phyloP scores from a whole-genome alignment of 2,888 invertebrate genomes.

The Coenonympha glycerion region DNA sequence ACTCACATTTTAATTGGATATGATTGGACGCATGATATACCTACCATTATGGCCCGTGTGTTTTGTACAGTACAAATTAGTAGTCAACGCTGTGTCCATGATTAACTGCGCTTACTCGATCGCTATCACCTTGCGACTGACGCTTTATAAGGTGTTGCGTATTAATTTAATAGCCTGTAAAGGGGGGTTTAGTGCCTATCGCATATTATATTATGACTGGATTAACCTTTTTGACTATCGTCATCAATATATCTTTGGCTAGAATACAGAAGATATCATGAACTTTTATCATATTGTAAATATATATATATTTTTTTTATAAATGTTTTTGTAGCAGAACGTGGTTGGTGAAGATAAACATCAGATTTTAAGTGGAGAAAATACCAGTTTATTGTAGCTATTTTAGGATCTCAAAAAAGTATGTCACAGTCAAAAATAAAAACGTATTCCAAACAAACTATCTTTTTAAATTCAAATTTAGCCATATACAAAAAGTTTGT shows the following conservation, averaged over 20 bases:
- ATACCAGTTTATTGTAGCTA: too few relatives aligned
- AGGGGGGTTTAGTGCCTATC: not conserved
- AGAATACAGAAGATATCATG: not conserved
- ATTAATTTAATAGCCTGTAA: conserved; percentile 4
- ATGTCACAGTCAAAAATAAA: too few relatives aligned
- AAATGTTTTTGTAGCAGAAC: too few relatives aligned
- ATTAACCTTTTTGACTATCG: not conserved
- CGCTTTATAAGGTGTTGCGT: conserved; percentile 8
- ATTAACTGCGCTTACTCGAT: conserved; percentile 9
- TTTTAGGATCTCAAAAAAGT: too few relatives aligned
- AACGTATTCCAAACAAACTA: too few relatives aligned
- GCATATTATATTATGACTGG: not conserved
- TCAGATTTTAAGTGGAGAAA: too few relatives aligned
- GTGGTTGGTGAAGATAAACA: too few relatives aligned
- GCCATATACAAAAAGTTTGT: too few relatives aligned
- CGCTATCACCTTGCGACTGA: conserved; percentile 8
- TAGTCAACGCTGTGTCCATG: conserved; percentile 8
- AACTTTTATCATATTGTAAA: too few relatives aligned
- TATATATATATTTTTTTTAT: too few relatives aligned
- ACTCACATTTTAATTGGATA: conserved; percentile 3
- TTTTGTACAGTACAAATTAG: conserved; percentile 14
- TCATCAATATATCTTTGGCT: not conserved
- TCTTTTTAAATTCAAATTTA: too few relatives aligned
- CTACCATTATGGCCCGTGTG: conserved; percentile 7
- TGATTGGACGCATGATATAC: conserved; percentile 5